A percentile compares a stretch with the other conserved stretches of the same genome.
Conservation (phyloP, 2,113 vertebrate genomes). For the Microcebus lehilahytsara region DNA sequence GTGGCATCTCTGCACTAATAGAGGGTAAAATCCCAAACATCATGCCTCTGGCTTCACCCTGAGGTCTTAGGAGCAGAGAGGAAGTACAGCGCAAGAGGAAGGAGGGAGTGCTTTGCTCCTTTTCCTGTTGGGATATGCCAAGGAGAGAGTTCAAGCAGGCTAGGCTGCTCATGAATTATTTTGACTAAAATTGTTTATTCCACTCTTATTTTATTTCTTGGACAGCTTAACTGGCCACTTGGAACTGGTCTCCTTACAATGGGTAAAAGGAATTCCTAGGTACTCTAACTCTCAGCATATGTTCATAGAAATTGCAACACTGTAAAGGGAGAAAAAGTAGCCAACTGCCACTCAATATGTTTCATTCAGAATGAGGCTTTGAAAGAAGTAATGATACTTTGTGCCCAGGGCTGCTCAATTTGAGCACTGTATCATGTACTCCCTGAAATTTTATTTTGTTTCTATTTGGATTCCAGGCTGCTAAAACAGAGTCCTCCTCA, state of each 20-base stretch:
- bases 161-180: not conserved
- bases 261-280: not conserved
- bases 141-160: not conserved
- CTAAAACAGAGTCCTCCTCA: slow-evolving; percentile 38
- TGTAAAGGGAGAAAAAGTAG: not conserved
- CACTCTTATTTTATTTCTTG: not conserved
- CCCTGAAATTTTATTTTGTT: slow-evolving; percentile 4
- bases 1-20: not conserved
- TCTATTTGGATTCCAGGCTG: slow-evolving; percentile 29
- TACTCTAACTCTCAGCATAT: not conserved
- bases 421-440: not conserved
- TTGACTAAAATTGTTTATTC: not conserved
- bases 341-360: not conserved
- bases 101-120: not conserved
- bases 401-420: not conserved
- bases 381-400: slow-evolving; percentile 27
- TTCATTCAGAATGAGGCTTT: slow-evolving; percentile 17
- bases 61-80: not conserved
- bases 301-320: not conserved
- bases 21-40: not conserved
- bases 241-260: not conserved
- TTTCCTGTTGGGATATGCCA: not conserved
- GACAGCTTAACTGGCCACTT: not conserved
- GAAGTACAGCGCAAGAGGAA: not conserved
- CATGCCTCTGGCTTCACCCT: not conserved